Base-by-base conservation (phyloP, 2,113 vertebrate genomes). In the Columba janthina region DNA sequence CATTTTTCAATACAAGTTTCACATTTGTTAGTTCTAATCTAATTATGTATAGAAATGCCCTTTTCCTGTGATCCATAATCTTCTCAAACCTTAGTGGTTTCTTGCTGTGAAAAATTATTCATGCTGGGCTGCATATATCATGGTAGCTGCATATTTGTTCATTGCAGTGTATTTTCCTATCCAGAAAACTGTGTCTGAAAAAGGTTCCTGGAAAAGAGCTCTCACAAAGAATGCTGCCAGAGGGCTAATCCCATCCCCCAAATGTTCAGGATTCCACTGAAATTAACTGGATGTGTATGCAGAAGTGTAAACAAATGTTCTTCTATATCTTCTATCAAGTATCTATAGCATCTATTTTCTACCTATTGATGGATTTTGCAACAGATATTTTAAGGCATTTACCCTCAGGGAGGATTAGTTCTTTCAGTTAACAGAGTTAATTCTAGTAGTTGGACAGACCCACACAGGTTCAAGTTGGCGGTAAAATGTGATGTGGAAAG, bases 1-100 rank as follows among this genome's bases (percentile, higher is more conserved):
- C 26, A 67, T 83, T 89, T 94, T 92, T 75, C 70, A 92, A 16
- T 28, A n/a, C 0, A 11, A 66, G 50, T 67, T 90, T 78, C 53
- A 32, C 48, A 44, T 85, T 80, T 74, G 11, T 71, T 92, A 54
- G n/a, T 71, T 93, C 91, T 91, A 65, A 94, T 70, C 10, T 57
- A 75, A 75, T 93, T 94, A 90, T 93, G 94, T 90, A 60, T 89
- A 96, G 86, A 92, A 95, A 78, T 56, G 44, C 15, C 70, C 65
- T 97, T 94, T 77, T 84, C 56, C 34, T 86, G 25, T 29, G 48
- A 93, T 84, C 91, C 66, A 61, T 62, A 93, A 84, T 53, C 69
- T 84, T 67, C 65, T 92, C 88, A 90, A 88, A 74, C 17, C 62
- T 76, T 56, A 83, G 44, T 66, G 25, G 24, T 36, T 88, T 82